These are phyloP conservation scores for Otolemur crassicaudatus DNA, from an alignment of 2,797 vertebrate species.

Conservation along the genomic window DNA sequence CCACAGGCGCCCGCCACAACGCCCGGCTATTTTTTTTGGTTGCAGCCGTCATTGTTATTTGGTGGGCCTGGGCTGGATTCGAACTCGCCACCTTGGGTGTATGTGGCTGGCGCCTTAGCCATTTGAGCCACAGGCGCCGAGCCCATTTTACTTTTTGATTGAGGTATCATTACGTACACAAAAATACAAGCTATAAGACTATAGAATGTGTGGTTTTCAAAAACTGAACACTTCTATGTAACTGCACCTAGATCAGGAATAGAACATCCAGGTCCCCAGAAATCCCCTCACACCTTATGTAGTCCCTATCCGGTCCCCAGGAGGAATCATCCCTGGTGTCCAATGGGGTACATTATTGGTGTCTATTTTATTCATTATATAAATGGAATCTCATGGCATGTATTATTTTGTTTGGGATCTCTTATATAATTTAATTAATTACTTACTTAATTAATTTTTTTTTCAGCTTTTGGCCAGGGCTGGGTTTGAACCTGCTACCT, in stretches of 20 bases:
- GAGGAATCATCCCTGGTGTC: too few species aligned
- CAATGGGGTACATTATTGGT: neutral
- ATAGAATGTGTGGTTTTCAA: neutral
- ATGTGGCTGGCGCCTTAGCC: too few species aligned
- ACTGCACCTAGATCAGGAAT: neutral
- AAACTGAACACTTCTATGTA: fast-evolving
- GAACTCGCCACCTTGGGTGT: too few species aligned
- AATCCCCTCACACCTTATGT: neutral
- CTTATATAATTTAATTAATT: neutral
- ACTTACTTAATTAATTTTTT: too few species aligned
- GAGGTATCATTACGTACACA: neutral
- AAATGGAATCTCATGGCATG: neutral
- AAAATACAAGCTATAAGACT: neutral
- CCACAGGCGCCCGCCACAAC: too few species aligned
- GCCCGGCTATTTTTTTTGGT: too few species aligned
- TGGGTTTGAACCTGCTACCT: too few species aligned
- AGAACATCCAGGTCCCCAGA: neutral
- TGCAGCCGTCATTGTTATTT: too few species aligned
- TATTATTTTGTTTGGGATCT: neutral
- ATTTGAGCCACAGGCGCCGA: too few species aligned
- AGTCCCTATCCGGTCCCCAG: neutral
- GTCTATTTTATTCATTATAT: neutral
- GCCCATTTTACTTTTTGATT: neutral
- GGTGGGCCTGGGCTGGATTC: too few species aligned
- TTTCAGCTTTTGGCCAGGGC: too few species aligned